Base-by-base conservation (phyloP, 2,888 invertebrate species). In the Scelioninae gen. 2 region DNA sequence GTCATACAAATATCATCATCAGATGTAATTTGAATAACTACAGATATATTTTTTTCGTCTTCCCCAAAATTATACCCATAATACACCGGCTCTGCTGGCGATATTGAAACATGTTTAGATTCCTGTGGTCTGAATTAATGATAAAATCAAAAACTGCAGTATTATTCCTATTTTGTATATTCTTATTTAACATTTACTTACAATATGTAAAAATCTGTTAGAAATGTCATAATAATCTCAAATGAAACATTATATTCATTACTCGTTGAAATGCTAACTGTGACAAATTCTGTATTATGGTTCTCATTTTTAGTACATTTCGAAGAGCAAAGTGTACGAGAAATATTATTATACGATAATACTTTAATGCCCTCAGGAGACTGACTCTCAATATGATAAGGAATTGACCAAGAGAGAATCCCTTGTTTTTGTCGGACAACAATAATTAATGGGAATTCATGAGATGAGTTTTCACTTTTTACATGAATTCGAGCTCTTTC, bases 361-460 rank as follows among this genome's bases (percentile, higher is more conserved):
- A 68, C 70, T 48, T 68, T 57, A 9, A 67, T 58, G 28, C 73
- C 70, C 7, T 74, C 57, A 13, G 76, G 52, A 69, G 78, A 55
- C 11, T 78, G 74, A 70, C 80, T 85, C 63, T 88, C 89, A 0
- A 93, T 89, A 48, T 90, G 79, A 78, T 92, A 87, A 0, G 94
- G 95, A 6, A 95, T 87, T 81, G 93, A 91, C 94, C 94, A 95
- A 0, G 94, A 94, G 65, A 93, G 87, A 0, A 94, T 91, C 48
- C 92, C 92, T 81, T 90, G 90, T 77, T 91, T 92, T 82, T 95
- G 93, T 39, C 92, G 86, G 0, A 93, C 92, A 0, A 94, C 93
- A 63, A 94, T 89, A 77, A 94, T 89, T 3, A 94, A 85, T 0
- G 94, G 94, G 75, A 88, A 89, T 0, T 88, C 87, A 28, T 86